These are phyloP conservation scores for Strongylocentrotus purpuratus DNA, from an alignment of 35 echinoderm and acorn worm species.

Conservation along the genomic window DNA sequence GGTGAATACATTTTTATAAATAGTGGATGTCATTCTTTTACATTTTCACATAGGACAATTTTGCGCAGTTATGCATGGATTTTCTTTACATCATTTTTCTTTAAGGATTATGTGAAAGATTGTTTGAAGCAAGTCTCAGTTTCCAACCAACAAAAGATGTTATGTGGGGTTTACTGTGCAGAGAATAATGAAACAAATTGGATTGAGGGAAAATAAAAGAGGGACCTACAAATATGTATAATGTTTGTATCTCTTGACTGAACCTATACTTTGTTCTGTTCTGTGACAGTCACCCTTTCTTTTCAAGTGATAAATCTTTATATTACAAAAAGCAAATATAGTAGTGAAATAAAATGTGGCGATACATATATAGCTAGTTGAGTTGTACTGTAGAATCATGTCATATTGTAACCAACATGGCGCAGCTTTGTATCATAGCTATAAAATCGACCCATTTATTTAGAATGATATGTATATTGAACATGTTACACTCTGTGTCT, in stretches of 20 bases:
- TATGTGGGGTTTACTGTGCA: too few relatives aligned
- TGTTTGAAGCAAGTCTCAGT: not conserved
- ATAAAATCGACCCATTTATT: not conserved
- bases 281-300: not conserved
- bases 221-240: too few relatives aligned
- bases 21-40: too few relatives aligned
- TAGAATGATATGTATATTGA: conserved; percentile 31
- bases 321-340: not conserved
- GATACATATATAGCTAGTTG: conserved; percentile 19
- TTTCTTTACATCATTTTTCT: not conserved
- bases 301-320: not conserved
- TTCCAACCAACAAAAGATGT: not conserved
- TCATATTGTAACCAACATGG: not conserved
- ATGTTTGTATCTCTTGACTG: too few relatives aligned
- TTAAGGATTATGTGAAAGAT: not conserved
- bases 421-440: conserved; percentile 32
- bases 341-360: not conserved
- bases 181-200: too few relatives aligned
- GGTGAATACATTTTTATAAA: not conserved
- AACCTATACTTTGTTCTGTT: too few relatives aligned
- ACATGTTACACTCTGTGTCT: conserved; percentile 19
- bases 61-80: not conserved
- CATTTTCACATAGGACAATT: too few relatives aligned
- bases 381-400: not conserved
- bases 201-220: too few relatives aligned